Evolutionary conservation across 2,797 vertebrate genomes (phyloP), one percentile per base, ranked within the genome.

Genomic region (Coccyzus lansbergi): DNA sequence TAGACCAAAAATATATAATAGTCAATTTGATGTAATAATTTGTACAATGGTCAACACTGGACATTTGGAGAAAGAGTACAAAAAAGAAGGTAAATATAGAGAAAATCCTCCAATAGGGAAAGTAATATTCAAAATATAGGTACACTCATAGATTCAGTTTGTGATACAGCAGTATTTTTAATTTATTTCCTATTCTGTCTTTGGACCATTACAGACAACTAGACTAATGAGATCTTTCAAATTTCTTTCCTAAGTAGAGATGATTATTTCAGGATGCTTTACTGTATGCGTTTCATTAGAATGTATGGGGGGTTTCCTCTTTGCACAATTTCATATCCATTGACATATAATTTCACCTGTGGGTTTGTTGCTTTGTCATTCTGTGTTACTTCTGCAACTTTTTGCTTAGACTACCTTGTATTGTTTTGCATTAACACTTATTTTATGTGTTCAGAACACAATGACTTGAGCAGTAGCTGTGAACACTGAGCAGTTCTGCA

Each of bases 401-500:
- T 22, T 52, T 91, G 20, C 78, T 93, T 84, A 77, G 52, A 15
- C 12, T 76, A 33, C 56, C 44, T 58, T 77, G 31, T 49, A 34
- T 60, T 87, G 79, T 60, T 91, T 80, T 91, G 9, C 33, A 89
- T 80, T 56, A 77, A 48, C 40, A 48, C 4, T 70, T 6, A 29
- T 83, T 85, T 89, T 33, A 62, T 64, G 38, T 18, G 11, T 31
- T 85, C 72, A 75, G 42, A 92, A 81, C 68, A 85, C 83, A 94
- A 70, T 60, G 65, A 49, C 29, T 90, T 7, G 0, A 90, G 80
- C 68, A 91, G 65, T 86, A 94, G 92, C 86, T 94, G 83, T 71
- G 36, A 90, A 55, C 76, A 70, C 87, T 92, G 65, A 77, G 53
- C 69, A 78, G 36, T 86, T 94, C 49, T 90, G 69, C 62, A 86